Conservation (phyloP, 2,888 invertebrate species). For the Drosophila borealis region DNA sequence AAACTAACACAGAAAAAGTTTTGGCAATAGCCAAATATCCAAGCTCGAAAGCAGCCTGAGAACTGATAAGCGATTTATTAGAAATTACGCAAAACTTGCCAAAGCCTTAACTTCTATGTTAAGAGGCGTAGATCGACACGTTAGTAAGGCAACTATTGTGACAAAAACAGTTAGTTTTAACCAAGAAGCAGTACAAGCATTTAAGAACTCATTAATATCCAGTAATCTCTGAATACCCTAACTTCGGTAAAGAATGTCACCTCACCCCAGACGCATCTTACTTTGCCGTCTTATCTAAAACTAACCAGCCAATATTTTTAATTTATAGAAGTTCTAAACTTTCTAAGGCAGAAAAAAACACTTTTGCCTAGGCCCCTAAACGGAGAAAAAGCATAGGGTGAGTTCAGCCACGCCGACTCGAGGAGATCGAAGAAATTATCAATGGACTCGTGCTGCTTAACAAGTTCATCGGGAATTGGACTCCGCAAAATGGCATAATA, state of each 20-base stretch:
- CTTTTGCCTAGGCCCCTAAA: too few species aligned
- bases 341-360: conserved; percentile 2
- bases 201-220: conserved; percentile 7
- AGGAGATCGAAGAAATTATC: neutral
- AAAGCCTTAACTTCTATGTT: neutral
- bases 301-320: conserved; percentile 3
- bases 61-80: conserved; percentile 5
- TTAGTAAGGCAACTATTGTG: too few species aligned
- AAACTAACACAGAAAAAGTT: conserved; percentile 5
- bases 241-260: conserved; percentile 1
- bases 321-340: neutral
- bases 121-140: too few species aligned
- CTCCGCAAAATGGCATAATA: neutral
- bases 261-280: conserved; percentile 7
- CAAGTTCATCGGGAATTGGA: neutral
- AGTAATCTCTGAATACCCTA: conserved; percentile 1
- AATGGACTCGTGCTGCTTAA: neutral
- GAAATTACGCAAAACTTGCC: conserved; percentile 11
- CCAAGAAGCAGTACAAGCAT: conserved; percentile 3
- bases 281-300: conserved; percentile 8
- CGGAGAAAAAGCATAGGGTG: neutral
- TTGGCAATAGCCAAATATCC: neutral
- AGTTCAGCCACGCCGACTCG: neutral
- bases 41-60: neutral
- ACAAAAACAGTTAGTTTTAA: conserved; percentile 1